These are phyloP conservation scores for Scaeva pyrastri DNA, from an alignment of 2,888 invertebrate genomes.

Conservation along the genomic window DNA sequence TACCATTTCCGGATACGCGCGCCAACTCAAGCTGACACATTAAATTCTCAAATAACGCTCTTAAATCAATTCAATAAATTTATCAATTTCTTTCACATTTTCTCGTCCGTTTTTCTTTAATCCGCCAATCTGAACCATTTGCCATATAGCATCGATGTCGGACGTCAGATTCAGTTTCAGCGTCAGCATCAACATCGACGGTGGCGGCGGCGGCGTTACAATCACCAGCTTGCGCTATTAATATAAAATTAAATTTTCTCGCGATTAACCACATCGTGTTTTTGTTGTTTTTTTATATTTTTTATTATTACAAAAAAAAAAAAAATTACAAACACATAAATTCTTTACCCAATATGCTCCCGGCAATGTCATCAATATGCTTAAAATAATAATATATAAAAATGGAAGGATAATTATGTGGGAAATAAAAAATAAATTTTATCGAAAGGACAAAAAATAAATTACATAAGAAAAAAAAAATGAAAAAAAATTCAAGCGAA, in stretches of 20 bases:
- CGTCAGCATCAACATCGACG: too few species aligned
- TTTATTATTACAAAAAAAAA: slow-evolving; percentile 14
- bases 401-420: slow-evolving; percentile 52
- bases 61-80: slow-evolving; percentile 4
- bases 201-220: not conserved
- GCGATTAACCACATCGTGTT: slow-evolving; percentile 44
- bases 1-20: too few species aligned
- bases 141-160: not conserved
- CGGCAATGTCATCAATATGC: slow-evolving; percentile 51
- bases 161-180: too few species aligned
- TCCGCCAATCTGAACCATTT: not conserved
- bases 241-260: slow-evolving; percentile 54
- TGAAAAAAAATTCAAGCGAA: slow-evolving; percentile 24
- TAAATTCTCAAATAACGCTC: not conserved
- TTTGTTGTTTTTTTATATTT: not conserved
- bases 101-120: not conserved
- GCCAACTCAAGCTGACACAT: slow-evolving; percentile 10
- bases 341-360: slow-evolving; percentile 10
- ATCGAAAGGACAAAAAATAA: slow-evolving; percentile 48
- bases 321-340: not conserved
- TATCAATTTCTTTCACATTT: not conserved
- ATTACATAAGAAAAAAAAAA: slow-evolving; percentile 26
- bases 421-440: slow-evolving; percentile 39
- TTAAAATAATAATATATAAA: slow-evolving; percentile 47
- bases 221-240: slow-evolving; percentile 21